These are phyloP conservation scores for Procavia capensis DNA, from an alignment of 2,113 vertebrate genomes.

Conservation along the genomic window DNA sequence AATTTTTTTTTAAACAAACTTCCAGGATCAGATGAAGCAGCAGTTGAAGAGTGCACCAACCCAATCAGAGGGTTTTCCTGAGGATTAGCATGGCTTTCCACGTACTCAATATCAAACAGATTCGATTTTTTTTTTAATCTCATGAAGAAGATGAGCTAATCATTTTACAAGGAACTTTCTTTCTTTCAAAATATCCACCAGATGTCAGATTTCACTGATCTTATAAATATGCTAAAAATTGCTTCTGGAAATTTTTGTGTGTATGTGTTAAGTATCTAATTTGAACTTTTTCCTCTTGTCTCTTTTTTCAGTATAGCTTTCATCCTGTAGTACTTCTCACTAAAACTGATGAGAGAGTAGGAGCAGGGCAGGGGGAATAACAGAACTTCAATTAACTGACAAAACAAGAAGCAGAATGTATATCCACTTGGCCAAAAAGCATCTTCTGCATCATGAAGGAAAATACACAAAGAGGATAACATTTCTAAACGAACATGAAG, in stretches of 20 bases:
- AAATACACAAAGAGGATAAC: neutral
- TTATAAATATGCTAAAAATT: neutral
- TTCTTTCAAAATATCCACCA: neutral
- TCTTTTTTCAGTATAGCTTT: neutral
- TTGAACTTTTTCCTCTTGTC: neutral
- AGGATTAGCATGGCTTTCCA: neutral
- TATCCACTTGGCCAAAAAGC: neutral
- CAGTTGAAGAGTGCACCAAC: neutral
- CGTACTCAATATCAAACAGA: neutral
- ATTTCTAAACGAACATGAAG: neutral
- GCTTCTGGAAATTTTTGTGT: neutral
- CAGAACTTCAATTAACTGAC: neutral
- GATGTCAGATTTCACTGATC: neutral
- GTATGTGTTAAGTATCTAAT: neutral
- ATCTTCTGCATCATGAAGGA: neutral
- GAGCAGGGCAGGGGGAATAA: neutral
- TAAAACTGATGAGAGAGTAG: neutral
- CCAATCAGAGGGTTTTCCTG: neutral
- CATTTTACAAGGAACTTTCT: neutral
- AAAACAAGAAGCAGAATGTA: neutral
- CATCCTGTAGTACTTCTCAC: constrained; percentile 10
- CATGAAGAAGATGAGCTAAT: neutral
- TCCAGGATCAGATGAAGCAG: neutral
- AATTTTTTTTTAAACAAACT: neutral
- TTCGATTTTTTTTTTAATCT: neutral